Percentiles rank a stretch among this genome's conserved stretches.
These are phyloP conservation scores for Pseudococcus viburni DNA, from an alignment of 2,888 invertebrate species.

Conservation along the genomic window DNA sequence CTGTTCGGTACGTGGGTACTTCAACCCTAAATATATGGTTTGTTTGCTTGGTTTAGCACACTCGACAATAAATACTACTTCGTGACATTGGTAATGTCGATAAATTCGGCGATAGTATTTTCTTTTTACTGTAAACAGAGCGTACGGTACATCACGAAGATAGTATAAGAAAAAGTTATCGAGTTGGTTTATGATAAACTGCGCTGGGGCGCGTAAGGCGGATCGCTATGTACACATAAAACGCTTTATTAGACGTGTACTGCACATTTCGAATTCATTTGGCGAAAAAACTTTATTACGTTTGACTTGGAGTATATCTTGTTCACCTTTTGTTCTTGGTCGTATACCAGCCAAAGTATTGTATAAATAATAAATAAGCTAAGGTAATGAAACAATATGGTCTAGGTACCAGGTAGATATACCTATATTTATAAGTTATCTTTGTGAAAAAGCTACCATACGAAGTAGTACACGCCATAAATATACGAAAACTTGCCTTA, in stretches of 20 bases:
- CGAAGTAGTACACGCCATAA: not conserved
- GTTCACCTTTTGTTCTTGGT: slow-evolving; percentile 3
- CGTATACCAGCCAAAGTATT: not conserved
- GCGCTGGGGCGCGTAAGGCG: too few relatives aligned
- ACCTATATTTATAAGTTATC: slow-evolving; percentile 13
- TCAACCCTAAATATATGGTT: slow-evolving; percentile 25
- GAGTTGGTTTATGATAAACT: slow-evolving; percentile 18
- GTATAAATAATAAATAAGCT: slow-evolving; percentile 23
- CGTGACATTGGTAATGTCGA: slow-evolving; percentile 39
- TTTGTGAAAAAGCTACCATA: not conserved
- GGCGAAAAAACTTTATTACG: slow-evolving; percentile 9
- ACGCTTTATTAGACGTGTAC: not conserved
- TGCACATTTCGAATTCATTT: not conserved
- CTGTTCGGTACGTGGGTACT: slow-evolving; percentile 31
- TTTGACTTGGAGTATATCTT: not conserved
- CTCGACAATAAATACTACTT: slow-evolving; percentile 39
- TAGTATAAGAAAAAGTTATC: slow-evolving; percentile 17
- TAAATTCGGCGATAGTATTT: slow-evolving; percentile 42
- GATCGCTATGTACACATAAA: not conserved
- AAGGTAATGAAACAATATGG: slow-evolving; percentile 13
- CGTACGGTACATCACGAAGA: not conserved
- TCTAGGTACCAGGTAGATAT: not conserved
- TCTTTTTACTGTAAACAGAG: slow-evolving; percentile 25
- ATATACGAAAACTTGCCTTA: not conserved
- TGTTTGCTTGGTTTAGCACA: slow-evolving; percentile 41